Percentiles rank a stretch among this genome's conserved stretches.
phyloP scores from a whole-genome alignment of 92 coral and sea anemone species.

The Epizoanthus scotinus region DNA sequence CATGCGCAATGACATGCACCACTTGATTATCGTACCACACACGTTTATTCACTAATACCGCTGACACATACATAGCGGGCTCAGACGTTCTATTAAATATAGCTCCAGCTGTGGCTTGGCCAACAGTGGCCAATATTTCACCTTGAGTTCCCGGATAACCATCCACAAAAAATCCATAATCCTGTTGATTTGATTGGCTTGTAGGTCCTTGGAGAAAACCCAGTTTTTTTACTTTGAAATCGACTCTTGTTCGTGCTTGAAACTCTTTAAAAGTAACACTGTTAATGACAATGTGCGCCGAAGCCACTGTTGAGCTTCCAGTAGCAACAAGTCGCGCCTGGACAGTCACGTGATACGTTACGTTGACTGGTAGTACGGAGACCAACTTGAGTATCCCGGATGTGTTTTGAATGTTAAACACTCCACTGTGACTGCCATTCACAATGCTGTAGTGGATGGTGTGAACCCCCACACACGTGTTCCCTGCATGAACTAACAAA shows the following conservation, averaged over 20 bases:
- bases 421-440: constrained; percentile 35
- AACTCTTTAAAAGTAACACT: constrained; percentile 30
- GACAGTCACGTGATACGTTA: constrained; percentile 40
- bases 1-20: constrained; percentile 55
- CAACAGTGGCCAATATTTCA: constrained; percentile 46
- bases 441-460: constrained; percentile 42
- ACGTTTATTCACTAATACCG: constrained; percentile 37
- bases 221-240: constrained; percentile 35
- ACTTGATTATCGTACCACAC: constrained; percentile 53
- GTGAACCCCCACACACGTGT: constrained; percentile 14
- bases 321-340: constrained; percentile 24
- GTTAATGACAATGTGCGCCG: constrained; percentile 16
- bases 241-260: constrained; percentile 27
- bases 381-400: constrained; percentile 48
- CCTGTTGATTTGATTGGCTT: not conserved
- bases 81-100: constrained; percentile 31
- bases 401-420: constrained; percentile 43
- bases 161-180: constrained; percentile 57
- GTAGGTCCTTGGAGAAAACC: constrained; percentile 42
- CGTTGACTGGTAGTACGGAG: constrained; percentile 2
- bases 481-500: constrained; percentile 44
- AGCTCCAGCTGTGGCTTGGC: constrained; percentile 24
- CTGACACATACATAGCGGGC: constrained; percentile 42
- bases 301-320: not conserved
- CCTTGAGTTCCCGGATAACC: constrained; percentile 45